phyloP scores from a whole-genome alignment of 2,888 invertebrate species.

The Temnothorax ravouxi region DNA sequence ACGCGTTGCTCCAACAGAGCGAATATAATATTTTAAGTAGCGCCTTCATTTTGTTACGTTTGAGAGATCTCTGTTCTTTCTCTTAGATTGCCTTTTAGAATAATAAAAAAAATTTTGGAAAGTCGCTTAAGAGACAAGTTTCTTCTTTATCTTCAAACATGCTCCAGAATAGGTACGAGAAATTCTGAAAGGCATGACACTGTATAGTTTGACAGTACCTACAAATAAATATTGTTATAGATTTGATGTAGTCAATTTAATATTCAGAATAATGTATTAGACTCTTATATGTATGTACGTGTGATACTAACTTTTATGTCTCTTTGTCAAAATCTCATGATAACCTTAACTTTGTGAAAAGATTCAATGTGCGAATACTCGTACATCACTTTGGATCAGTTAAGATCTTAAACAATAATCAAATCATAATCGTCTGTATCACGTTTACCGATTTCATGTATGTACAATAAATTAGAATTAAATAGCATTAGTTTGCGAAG shows the following conservation, averaged over 20 bases:
- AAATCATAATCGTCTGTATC: not conserved
- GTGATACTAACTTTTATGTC: not conserved
- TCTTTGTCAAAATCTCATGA: not conserved
- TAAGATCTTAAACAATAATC: not conserved
- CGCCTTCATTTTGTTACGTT: conserved; percentile 73
- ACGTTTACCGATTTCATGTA: not conserved
- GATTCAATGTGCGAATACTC: not conserved
- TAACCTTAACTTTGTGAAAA: conserved; percentile 28
- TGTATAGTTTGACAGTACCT: not conserved
- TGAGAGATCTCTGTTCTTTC: not conserved
- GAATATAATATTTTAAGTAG: conserved; percentile 80
- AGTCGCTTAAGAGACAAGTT: not conserved
- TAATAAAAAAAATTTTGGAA: not conserved
- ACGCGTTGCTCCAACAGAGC: conserved; percentile 87
- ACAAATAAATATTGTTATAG: conserved; percentile 7
- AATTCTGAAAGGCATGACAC: not conserved
- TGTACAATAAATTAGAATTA: not conserved
- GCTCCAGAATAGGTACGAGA: not conserved
- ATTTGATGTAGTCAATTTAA: not conserved
- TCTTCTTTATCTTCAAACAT: not conserved
- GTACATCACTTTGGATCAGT: not conserved
- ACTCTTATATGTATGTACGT: not conserved
- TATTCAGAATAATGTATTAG: not conserved
- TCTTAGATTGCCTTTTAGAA: not conserved
- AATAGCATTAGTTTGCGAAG: not conserved